Base-by-base conservation (phyloP, 2,113 vertebrate genomes). In the Odocoileus virginianus region DNA sequence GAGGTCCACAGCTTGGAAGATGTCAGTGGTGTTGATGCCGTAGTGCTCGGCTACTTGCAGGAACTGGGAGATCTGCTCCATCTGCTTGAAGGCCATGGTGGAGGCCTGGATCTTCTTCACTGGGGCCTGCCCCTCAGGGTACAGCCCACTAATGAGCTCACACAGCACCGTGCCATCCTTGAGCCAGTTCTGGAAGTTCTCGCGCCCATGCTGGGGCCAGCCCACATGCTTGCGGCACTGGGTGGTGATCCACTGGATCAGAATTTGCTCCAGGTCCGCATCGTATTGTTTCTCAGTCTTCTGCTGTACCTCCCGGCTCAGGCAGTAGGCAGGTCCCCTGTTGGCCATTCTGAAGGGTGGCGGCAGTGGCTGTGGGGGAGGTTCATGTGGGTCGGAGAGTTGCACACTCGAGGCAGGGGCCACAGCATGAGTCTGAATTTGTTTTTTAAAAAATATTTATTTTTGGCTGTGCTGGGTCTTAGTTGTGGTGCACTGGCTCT, bases 11-110 rank as follows among this genome's bases (percentile, higher is more conserved):
- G 99, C 99, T 98, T 99, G 99, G 98, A 99, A 99, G 98, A 99
- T 99, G 98, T 99, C 99, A 0, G 99, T 99, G 97, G 99, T 99
- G 0, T 99, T 99, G 52, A 99, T 99, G 91, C 99, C 99, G 0
- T 99, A 99, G 50, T 98, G 98, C 98, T 99, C 99, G 0, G 99
- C 99, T 0, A 99, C 99, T 84, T 99, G 99, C 89, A 99, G 98
- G 96, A 99, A 99, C 98, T 99, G 99, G 0, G 99, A 99, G 98
- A 99, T 99, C 98, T 99, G 99, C 97, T 99, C 99, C 99, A 99
- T 99, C 98, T 99, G 99, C 98, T 99, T 99, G 98, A 99, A 99
- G 96, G 99, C 99, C 99, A 99, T 99, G 93, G 98, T 79, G 0
- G 99, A 99, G 0, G 99, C 98, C 89, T 99, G 98, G 86, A 99